A percentile compares a stretch with the other conserved stretches of the same genome.
phyloP scores from a whole-genome alignment of 2,113 vertebrate species.

The Mirounga angustirostris region DNA sequence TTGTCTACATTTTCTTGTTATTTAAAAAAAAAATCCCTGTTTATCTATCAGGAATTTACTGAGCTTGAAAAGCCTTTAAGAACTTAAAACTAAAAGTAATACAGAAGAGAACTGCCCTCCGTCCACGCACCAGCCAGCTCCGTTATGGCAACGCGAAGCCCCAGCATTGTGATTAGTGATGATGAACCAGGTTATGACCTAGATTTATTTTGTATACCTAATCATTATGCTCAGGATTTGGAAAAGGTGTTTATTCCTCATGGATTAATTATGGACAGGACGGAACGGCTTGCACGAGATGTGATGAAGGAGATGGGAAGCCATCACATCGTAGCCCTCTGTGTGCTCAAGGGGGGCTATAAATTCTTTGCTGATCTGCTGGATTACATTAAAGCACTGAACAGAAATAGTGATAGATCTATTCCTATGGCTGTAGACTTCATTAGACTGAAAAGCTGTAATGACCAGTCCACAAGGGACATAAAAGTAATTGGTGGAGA shows the following conservation, averaged over 20 bases:
- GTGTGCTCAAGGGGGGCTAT: constrained; percentile 99
- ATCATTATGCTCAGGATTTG: not conserved
- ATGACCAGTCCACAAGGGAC: not conserved
- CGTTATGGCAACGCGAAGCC: not conserved
- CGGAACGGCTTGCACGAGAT: constrained; percentile 96
- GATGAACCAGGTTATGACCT: not conserved
- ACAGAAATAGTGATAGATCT: constrained; percentile 98
- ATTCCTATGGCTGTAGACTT: constrained; percentile 99
- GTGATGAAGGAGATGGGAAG: constrained; percentile 99
- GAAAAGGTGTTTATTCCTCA: not conserved
- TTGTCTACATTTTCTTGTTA: not conserved
- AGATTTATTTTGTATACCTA: not conserved
- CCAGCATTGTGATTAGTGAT: not conserved
- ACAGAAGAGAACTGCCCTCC: not conserved
- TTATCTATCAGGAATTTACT: constrained; percentile 18
- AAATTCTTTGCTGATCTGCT: constrained; percentile 99
- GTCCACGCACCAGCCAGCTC: not conserved
- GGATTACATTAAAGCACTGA: constrained; percentile 99
- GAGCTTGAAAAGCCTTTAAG: constrained; percentile 15
- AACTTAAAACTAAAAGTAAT: constrained; percentile 9
- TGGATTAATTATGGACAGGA: constrained; percentile 86
- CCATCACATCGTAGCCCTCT: constrained; percentile 98
- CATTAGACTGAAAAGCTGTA: constrained; percentile 98
- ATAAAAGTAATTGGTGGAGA: not conserved
- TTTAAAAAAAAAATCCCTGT: not conserved